Conservation (phyloP, 2,888 invertebrate species). For the Chrysomela aeneicollis region DNA sequence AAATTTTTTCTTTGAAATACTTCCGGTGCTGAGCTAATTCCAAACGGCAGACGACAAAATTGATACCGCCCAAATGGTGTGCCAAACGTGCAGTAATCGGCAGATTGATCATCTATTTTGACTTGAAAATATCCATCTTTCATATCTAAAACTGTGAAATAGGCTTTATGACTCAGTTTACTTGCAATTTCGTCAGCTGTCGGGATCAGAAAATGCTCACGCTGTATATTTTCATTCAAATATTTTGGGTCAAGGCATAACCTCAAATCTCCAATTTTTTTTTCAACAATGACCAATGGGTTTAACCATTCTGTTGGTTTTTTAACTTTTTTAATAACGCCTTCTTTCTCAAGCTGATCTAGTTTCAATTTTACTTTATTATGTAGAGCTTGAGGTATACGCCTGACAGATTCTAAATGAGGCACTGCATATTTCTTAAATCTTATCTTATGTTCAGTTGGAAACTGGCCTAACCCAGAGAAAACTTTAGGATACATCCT, state of each 20-base stretch:
- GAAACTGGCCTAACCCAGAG: slow-evolving; percentile 33
- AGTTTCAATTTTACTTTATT: slow-evolving; percentile 26
- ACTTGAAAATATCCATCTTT: too few species aligned
- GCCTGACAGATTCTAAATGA: slow-evolving; percentile 28
- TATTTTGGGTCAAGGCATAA: slow-evolving; percentile 28
- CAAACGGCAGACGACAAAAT: slow-evolving; percentile 18
- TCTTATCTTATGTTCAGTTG: slow-evolving; percentile 32
- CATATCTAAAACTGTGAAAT: slow-evolving; percentile 24
- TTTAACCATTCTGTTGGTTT: too few species aligned
- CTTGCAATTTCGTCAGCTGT: slow-evolving; percentile 23
- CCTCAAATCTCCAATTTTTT: slow-evolving; percentile 28
- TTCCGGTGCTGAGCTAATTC: slow-evolving; percentile 13
- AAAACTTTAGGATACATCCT: slow-evolving; percentile 21
- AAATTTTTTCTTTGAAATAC: too few species aligned
- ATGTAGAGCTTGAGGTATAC: slow-evolving; percentile 28
- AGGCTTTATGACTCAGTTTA: slow-evolving; percentile 17
- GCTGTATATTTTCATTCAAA: slow-evolving; percentile 12
- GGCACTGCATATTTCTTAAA: slow-evolving; percentile 31
- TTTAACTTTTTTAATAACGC: slow-evolving; percentile 15
- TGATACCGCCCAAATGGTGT: slow-evolving; percentile 22
- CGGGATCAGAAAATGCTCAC: slow-evolving; percentile 19
- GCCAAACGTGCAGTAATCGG: too few species aligned
- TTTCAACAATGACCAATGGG: slow-evolving; percentile 26
- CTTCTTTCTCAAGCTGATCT: slow-evolving; percentile 3
- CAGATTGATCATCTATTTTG: too few species aligned